Evolutionary conservation across 1,140 invertebrate species (phyloP), one percentile per base, ranked within the genome.

Genomic region (Drosophila bocqueti): DNA sequence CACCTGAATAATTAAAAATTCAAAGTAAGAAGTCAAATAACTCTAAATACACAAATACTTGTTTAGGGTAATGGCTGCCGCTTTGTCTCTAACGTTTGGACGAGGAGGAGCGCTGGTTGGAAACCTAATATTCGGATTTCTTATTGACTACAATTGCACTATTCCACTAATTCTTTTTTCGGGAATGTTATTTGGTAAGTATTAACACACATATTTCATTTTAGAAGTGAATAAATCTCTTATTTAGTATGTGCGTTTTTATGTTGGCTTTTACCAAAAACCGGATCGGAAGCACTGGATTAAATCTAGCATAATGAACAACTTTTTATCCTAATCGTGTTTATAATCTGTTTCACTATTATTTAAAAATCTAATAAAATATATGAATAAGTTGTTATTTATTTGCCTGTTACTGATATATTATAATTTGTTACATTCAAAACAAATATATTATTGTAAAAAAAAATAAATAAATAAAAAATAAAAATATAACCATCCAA

Each of bases 101-200:
- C 93, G 96, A 93, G 94, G 95, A 45, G 96, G 96, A 18, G 96
- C 95, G 47, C 92, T 96, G 18, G 92, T 96, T 18, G 96, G 95
- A 43, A 96, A 96, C 92, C 91, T 96, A 38, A 91, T 96, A 24
- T 96, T 96, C 79, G 95, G 96, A 43, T 96, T 95, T 85, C 93
- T 96, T 21, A 96, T 96, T 58, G 96, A 96, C 93, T 93, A 96
- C 61, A 95, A 96, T 82, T 96, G 96, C 81, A 94, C 95, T 38
- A 93, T 96, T 65, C 96, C 96, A 10, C 95, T 96, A 29, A 93
- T 95, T 29, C 79, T 96, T 34, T 96, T 96, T 90, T 94, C 95
- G 81, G 93, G 94, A 80, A 95, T 96, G 93, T 92, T 96, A 43
- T 95, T 96, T 69, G 93, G 96, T 96, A 93, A 95, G 94, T 94